These are phyloP conservation scores for Lepidurus arcticus DNA, from an alignment of 1,140 invertebrate species.

Conservation along the genomic window DNA sequence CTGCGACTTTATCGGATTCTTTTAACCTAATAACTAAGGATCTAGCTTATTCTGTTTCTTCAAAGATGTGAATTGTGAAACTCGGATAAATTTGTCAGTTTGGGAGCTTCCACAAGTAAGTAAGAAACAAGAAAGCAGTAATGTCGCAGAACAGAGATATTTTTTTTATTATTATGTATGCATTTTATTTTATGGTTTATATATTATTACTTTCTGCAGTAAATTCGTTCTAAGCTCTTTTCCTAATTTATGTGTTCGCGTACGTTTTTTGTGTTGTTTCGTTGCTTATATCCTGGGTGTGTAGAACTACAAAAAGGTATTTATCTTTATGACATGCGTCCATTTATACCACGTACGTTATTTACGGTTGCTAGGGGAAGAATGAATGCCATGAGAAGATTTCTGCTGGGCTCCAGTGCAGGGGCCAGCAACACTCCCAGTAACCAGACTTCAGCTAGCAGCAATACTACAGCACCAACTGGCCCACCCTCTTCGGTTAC, in stretches of 20 bases:
- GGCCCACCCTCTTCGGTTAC: not conserved
- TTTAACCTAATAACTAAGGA: not conserved
- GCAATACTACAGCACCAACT: not conserved
- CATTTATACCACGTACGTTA: not conserved
- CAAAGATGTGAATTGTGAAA: not conserved
- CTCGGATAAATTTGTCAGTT: too few relatives aligned
- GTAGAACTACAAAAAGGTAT: too few relatives aligned
- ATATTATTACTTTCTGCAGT: too few relatives aligned
- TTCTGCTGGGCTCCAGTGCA: conserved; percentile 31
- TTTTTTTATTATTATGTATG: too few relatives aligned
- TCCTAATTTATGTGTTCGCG: too few relatives aligned
- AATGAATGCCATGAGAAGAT: conserved; percentile 36
- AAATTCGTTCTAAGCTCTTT: too few relatives aligned
- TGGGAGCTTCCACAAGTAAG: too few relatives aligned
- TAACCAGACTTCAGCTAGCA: conserved; percentile 25
- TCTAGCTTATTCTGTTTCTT: not conserved
- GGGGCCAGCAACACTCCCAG: not conserved
- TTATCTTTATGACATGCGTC: not conserved
- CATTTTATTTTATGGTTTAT: too few relatives aligned
- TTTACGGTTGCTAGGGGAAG: conserved; percentile 8
- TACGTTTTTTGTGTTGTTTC: too few relatives aligned
- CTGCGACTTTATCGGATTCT: not conserved
- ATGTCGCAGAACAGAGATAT: too few relatives aligned
- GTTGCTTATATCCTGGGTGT: too few relatives aligned
- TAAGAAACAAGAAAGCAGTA: too few relatives aligned